Evolutionary conservation across 2,797 vertebrate genomes (phyloP).

Genomic region (Thunnus albacares): DNA sequence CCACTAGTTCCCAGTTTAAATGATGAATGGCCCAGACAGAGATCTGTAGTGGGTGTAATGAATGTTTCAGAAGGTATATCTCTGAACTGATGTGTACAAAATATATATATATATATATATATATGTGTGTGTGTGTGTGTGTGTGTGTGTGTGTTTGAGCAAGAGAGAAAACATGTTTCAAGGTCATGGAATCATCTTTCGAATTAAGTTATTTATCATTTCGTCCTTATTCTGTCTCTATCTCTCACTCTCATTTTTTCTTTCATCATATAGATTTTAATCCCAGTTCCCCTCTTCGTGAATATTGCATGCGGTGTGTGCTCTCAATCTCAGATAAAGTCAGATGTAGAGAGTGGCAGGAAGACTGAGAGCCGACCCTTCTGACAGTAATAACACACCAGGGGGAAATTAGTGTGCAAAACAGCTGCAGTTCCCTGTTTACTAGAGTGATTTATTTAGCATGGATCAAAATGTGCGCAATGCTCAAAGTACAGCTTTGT

Average conservation of each 20-base stretch:
- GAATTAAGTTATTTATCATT: constrained; percentile 42
- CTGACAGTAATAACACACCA: constrained; percentile 33
- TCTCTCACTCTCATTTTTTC: constrained; percentile 7
- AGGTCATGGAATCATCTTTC: constrained; percentile 32
- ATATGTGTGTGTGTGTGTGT: too few species aligned
- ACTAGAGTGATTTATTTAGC: constrained; percentile 25
- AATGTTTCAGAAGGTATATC: constrained; percentile 50
- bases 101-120: not conserved
- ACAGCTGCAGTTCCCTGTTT: constrained; percentile 29
- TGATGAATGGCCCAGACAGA: constrained; percentile 52
- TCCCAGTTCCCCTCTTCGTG: constrained; percentile 21
- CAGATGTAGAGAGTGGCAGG: constrained; percentile 9
- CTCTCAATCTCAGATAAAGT: constrained; percentile 20
- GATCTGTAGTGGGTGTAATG: constrained; percentile 48
- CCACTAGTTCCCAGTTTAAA: constrained; percentile 18
- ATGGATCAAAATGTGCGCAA: constrained; percentile 32
- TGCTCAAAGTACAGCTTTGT: constrained; percentile 13
- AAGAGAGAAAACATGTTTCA: constrained; percentile 10
- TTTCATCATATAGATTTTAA: constrained; percentile 45
- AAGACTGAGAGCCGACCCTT: constrained; percentile 10
- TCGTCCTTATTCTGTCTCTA: constrained; percentile 7
- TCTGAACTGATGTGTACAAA: constrained; percentile 20
- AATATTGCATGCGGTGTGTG: constrained; percentile 48
- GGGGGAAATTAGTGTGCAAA: constrained; percentile 26
- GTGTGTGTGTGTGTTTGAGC: too few species aligned